Evolutionary conservation across 1,140 invertebrate genomes (phyloP).

Genomic region (Tachypleus tridentatus): DNA sequence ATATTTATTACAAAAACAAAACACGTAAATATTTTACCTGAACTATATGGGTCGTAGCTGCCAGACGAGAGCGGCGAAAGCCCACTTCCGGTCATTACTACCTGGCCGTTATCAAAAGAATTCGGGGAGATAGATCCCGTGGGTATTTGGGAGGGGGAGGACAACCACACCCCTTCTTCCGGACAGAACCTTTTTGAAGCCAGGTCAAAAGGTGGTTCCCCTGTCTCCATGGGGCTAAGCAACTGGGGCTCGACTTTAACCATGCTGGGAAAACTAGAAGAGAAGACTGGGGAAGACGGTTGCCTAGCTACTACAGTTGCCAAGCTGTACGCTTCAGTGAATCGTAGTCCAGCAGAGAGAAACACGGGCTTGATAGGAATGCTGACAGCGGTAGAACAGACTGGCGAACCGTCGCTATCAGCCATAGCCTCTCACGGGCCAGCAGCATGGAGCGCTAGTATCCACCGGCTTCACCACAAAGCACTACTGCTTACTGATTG

Average conservation of each 20-base stretch:
- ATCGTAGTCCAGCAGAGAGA: no score
- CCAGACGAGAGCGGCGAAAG: conserved; percentile 49
- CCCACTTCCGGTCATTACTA: conserved; percentile 40
- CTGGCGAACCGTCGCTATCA: no score
- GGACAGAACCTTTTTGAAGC: conserved; percentile 25
- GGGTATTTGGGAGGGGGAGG: conserved; percentile 39
- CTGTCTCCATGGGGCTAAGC: conserved; percentile 32
- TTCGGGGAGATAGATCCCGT: conserved; percentile 44
- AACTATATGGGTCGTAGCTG: no score
- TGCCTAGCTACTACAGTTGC: conserved; percentile 6
- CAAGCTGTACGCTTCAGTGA: no score
- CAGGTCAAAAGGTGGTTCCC: conserved; percentile 40
- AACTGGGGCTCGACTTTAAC: conserved; percentile 26
- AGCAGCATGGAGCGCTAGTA: no score
- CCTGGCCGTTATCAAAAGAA: conserved; percentile 3
- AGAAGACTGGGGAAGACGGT: conserved; percentile 12
- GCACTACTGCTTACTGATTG: no score
- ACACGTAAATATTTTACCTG: no score
- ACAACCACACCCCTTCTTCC: conserved; percentile 31
- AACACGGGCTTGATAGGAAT: no score
- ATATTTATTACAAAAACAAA: no score
- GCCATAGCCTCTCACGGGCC: no score
- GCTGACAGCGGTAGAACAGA: no score
- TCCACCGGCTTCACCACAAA: no score
- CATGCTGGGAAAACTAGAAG: conserved; percentile 11